Conservation (phyloP, 1,140 invertebrate species). For the Sitophilus oryzae region DNA sequence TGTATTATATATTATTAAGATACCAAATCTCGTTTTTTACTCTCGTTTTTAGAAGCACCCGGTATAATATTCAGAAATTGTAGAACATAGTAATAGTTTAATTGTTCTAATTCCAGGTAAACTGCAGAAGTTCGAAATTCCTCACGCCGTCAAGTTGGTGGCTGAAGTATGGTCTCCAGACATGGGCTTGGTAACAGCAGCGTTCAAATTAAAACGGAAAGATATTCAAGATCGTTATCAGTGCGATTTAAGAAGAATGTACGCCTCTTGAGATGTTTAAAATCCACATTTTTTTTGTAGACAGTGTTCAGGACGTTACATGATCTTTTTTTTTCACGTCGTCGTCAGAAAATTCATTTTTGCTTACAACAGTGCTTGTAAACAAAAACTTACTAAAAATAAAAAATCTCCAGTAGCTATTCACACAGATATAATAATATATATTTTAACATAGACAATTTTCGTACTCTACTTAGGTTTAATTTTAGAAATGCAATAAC, state of each 20-base stretch:
- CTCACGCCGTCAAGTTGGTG: conserved; percentile 81
- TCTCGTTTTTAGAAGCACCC: too few relatives aligned
- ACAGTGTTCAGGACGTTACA: background rate
- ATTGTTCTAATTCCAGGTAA: conserved; percentile 69
- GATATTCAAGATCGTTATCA: conserved; percentile 90
- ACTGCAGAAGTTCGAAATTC: conserved; percentile 86
- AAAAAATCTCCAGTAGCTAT: too few relatives aligned
- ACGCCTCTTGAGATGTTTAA: conserved; percentile 67
- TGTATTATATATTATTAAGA: too few relatives aligned
- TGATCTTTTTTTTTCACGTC: background rate
- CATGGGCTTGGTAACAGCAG: conserved; percentile 93
- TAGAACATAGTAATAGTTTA: too few relatives aligned
- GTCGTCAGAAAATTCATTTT: background rate
- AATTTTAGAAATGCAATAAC: background rate
- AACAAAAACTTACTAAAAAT: too few relatives aligned
- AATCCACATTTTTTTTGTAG: background rate
- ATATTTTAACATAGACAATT: too few relatives aligned
- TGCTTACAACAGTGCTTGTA: background rate
- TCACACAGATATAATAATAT: too few relatives aligned
- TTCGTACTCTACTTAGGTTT: background rate
- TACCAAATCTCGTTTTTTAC: too few relatives aligned
- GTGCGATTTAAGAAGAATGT: conserved; percentile 87
- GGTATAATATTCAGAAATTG: too few relatives aligned
- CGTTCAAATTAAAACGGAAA: conserved; percentile 94
- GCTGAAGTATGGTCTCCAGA: conserved; percentile 93